Conservation (phyloP, 1,140 invertebrate genomes). For the Thalassaphorura encarpata region DNA sequence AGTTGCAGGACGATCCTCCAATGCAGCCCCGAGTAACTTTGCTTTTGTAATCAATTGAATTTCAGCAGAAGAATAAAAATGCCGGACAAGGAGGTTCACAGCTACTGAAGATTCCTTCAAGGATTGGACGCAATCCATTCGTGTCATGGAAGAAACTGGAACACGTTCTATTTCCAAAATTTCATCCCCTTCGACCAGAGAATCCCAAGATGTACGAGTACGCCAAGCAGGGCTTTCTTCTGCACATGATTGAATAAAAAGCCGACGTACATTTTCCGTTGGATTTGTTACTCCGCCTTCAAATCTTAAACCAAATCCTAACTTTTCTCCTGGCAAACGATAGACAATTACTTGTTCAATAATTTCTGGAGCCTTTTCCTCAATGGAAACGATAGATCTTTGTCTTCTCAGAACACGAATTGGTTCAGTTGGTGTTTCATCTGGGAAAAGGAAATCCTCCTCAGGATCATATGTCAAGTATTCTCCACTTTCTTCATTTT, state of each 20-base stretch:
- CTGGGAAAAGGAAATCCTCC: not conserved
- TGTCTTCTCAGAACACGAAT: not conserved
- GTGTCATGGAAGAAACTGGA: conserved; percentile 62
- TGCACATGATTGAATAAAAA: conserved; percentile 82
- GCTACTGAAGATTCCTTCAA: conserved; percentile 72
- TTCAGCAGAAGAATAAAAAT: conserved; percentile 42
- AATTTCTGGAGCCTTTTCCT: not conserved
- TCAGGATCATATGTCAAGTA: not conserved
- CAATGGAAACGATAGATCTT: conserved; percentile 10
- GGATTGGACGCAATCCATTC: conserved; percentile 73
- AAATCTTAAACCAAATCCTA: conserved; percentile 84
- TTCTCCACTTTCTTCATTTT: not conserved
- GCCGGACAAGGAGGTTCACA: conserved; percentile 58
- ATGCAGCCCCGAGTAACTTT: no score
- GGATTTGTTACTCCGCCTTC: conserved; percentile 55
- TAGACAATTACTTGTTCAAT: conserved; percentile 59
- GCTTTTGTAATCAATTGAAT: not conserved
- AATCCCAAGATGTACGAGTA: conserved; percentile 66
- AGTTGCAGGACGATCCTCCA: no score
- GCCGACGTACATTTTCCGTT: conserved; percentile 54
- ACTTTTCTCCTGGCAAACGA: conserved; percentile 71
- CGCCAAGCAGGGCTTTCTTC: conserved; percentile 74
- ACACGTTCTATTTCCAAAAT: conserved; percentile 72
- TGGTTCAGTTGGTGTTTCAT: not conserved
- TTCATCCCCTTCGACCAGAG: conserved; percentile 70